phyloP scores from a whole-genome alignment of 2,113 vertebrate genomes.

The Halichoeres trimaculatus region DNA sequence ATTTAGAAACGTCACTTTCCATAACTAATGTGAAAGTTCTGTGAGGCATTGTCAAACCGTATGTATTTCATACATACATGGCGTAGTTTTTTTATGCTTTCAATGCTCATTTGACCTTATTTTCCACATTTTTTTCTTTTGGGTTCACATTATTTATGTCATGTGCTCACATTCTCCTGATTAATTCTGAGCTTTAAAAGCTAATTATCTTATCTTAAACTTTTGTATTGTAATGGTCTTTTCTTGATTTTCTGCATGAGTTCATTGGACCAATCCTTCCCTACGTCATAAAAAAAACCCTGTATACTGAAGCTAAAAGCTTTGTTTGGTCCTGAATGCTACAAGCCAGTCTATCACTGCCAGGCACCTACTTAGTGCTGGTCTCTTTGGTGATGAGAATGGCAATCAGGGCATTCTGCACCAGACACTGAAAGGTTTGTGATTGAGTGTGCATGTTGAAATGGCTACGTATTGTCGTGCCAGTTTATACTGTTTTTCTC shows the following conservation, averaged over 20 bases:
- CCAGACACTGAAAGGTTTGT: conserved; percentile 79
- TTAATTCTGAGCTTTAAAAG: not conserved
- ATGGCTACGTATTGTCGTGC: conserved; percentile 26
- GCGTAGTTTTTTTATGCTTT: not conserved
- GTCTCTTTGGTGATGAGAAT: conserved; percentile 83
- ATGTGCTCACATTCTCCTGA: not conserved
- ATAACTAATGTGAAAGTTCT: conserved; percentile 46
- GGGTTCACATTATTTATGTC: not conserved
- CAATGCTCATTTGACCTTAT: not conserved
- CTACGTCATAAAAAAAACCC: conserved; percentile 59
- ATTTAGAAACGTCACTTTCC: conserved; percentile 43
- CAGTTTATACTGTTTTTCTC: not conserved
- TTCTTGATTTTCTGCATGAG: not conserved
- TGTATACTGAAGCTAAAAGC: conserved; percentile 66
- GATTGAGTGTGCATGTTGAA: conserved; percentile 52
- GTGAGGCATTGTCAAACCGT: conserved; percentile 17
- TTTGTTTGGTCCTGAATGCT: conserved; percentile 75
- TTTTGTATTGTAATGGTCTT: conserved; percentile 10
- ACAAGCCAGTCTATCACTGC: conserved; percentile 75
- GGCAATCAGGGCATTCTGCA: conserved; percentile 68
- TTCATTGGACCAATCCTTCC: conserved; percentile 40
- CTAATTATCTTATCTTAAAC: not conserved
- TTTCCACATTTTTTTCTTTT: conserved; percentile 2
- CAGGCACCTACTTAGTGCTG: conserved; percentile 74
- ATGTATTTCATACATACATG: not conserved